Evolutionary conservation across 2,113 vertebrate species (phyloP).

Genomic region (Zapornia atra): DNA sequence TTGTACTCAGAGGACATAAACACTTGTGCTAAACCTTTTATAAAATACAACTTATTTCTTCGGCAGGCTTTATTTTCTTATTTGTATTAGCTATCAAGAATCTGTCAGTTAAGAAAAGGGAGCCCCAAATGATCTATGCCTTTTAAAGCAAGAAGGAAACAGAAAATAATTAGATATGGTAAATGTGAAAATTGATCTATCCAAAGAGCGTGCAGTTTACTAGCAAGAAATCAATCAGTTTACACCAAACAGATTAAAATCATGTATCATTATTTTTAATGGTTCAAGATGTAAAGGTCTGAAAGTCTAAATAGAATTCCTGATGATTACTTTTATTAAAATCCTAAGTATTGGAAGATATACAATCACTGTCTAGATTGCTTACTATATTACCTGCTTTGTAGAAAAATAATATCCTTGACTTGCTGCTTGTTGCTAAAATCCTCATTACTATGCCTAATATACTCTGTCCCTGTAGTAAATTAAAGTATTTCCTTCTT

Average conservation of each 20-base stretch:
- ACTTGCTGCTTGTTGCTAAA: slow-evolving; percentile 32
- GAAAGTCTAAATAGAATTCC: slow-evolving; percentile 69
- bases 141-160: slow-evolving; percentile 60
- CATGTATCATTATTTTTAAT: slow-evolving; percentile 74
- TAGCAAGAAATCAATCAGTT: slow-evolving; percentile 73
- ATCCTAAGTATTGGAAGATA: slow-evolving; percentile 46
- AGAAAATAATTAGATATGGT: slow-evolving; percentile 74
- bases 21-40: slow-evolving; percentile 32
- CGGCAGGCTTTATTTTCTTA: slow-evolving; percentile 40
- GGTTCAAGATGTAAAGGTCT: slow-evolving; percentile 57
- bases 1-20: slow-evolving; percentile 33
- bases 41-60: slow-evolving; percentile 49
- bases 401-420: slow-evolving; percentile 57
- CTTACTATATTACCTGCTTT: slow-evolving; percentile 58
- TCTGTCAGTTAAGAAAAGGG: slow-evolving; percentile 27
- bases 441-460: slow-evolving; percentile 58
- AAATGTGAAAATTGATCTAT: slow-evolving; percentile 73
- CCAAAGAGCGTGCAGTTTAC: slow-evolving; percentile 67
- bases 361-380: slow-evolving; percentile 37
- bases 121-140: slow-evolving; percentile 5
- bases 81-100: slow-evolving; percentile 56
- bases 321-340: slow-evolving; percentile 67
- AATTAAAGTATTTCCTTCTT: slow-evolving; percentile 62
- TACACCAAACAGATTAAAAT: slow-evolving; percentile 75
- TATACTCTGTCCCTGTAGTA: slow-evolving; percentile 53